phyloP scores from a whole-genome alignment of 2,888 invertebrate species.

The Empis livida region DNA sequence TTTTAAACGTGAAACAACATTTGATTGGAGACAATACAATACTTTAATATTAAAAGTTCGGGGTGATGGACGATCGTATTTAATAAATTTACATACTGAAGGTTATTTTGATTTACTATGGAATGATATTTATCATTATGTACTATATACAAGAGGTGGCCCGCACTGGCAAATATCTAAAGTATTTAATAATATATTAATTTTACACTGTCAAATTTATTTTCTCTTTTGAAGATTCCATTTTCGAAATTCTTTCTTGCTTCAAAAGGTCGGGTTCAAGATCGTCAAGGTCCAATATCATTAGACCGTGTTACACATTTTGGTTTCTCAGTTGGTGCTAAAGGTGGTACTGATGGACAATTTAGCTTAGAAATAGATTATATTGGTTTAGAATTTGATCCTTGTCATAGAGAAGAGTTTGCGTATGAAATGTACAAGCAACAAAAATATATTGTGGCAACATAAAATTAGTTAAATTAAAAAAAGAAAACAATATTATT shows the following conservation, averaged over 20 bases:
- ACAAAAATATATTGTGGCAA: slow-evolving; percentile 50
- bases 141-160: slow-evolving; percentile 87
- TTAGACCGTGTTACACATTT: slow-evolving; percentile 53
- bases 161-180: slow-evolving; percentile 94
- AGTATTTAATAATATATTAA: slow-evolving; percentile 38
- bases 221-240: slow-evolving; percentile 59
- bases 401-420: slow-evolving; percentile 64
- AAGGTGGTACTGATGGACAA: slow-evolving; percentile 56
- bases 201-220: neutral
- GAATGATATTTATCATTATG: slow-evolving; percentile 78
- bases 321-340: slow-evolving; percentile 72
- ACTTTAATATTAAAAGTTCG: slow-evolving; percentile 61
- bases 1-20: slow-evolving; percentile 56
- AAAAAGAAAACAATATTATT: too few species aligned
- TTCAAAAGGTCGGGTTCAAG: slow-evolving; percentile 76
- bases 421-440: slow-evolving; percentile 90
- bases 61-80: slow-evolving; percentile 89
- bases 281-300: slow-evolving; percentile 54
- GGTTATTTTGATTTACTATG: slow-evolving; percentile 74
- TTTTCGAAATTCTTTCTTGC: slow-evolving; percentile 82
- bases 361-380: slow-evolving; percentile 89
- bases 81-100: slow-evolving; percentile 63
- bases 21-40: slow-evolving; percentile 69
- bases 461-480: slow-evolving; percentile 29
- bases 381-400: slow-evolving; percentile 75